Base-by-base conservation (phyloP, 2,797 vertebrate genomes). In the Cryptoblepharus egeriae region DNA sequence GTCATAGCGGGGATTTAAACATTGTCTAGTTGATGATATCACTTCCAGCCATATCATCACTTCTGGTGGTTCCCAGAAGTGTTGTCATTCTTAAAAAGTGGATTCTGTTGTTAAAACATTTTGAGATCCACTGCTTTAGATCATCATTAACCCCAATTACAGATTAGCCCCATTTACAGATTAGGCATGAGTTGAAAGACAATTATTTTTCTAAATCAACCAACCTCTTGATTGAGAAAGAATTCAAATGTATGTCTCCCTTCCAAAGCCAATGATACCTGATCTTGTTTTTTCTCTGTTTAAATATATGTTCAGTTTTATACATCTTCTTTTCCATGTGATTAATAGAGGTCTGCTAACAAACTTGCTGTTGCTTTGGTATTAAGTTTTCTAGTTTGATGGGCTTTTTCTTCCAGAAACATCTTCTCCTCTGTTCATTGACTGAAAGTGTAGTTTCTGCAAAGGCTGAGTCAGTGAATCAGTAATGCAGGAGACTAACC, bases 331-430 rank as follows among this genome's bases (percentile, higher is more conserved):
- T 55, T 52, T 74, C 37, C 26, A 26, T 65, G 10, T 49, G 81
- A 67, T 32, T 63, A 45, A 45, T 75, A 22, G 15, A 88, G 65
- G 18, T 70, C 64, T 76, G 52, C 68, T 81, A 72, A 81, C 55
- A 58, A 24, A 1, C 1, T 16, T 79, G 26, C 55, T 79, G 30
- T 15, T 83, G 9, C 15, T 82, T 4, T 69, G 39, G 12, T 3
- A 74, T 84, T 30, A 69, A 61, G 37, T 73, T 13, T 81, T 9
- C 57, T 87, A 24, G n/a, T 82, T 76, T 1, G 8, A 1, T 5
- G 24, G 58, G 73, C 1, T 75, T 32, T 70, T 74, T 78, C 77
- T 83, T 85, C 80, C 70, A 85, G 60, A 84, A 82, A 26, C 26
- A 58, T 20, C 52, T 20, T 80, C 77, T 75, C n/a, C 60, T 52